Conservation (phyloP, 2,113 vertebrate genomes). For the Tretioscincus oriximinensis region DNA sequence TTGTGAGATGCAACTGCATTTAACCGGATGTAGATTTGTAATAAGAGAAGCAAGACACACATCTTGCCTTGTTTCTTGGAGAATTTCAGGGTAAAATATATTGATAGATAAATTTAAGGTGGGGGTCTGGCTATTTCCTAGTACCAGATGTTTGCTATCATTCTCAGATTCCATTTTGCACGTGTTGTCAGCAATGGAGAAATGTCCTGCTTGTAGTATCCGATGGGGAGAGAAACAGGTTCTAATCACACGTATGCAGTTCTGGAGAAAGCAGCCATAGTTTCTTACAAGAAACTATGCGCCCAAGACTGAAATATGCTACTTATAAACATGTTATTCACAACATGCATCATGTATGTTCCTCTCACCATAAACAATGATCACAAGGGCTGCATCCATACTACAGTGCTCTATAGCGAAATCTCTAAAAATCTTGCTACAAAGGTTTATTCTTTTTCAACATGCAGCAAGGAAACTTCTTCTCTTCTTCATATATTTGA, state of each 20-base stretch:
- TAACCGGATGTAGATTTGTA: neutral
- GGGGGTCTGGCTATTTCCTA: neutral
- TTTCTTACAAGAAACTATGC: slow-evolving; percentile 11
- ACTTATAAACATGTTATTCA: slow-evolving; percentile 3
- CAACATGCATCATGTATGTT: too few relatives aligned
- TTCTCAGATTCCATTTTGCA: neutral
- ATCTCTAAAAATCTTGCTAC: too few relatives aligned
- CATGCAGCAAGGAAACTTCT: too few relatives aligned
- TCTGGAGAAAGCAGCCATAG: neutral
- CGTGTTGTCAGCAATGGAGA: neutral
- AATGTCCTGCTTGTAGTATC: neutral
- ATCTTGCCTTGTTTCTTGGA: neutral
- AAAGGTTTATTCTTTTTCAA: too few relatives aligned
- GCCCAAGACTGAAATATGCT: neutral
- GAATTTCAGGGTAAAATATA: neutral
- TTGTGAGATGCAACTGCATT: too few relatives aligned
- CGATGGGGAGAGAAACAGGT: neutral
- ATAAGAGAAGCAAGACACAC: neutral
- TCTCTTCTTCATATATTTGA: too few relatives aligned
- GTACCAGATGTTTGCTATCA: neutral
- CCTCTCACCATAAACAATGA: too few relatives aligned
- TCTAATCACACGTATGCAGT: neutral
- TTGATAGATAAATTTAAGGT: neutral
- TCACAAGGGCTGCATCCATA: too few relatives aligned
- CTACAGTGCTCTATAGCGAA: too few relatives aligned